Base-by-base conservation (phyloP, 2,113 vertebrate species). In the Cyrtonyx montezumae region DNA sequence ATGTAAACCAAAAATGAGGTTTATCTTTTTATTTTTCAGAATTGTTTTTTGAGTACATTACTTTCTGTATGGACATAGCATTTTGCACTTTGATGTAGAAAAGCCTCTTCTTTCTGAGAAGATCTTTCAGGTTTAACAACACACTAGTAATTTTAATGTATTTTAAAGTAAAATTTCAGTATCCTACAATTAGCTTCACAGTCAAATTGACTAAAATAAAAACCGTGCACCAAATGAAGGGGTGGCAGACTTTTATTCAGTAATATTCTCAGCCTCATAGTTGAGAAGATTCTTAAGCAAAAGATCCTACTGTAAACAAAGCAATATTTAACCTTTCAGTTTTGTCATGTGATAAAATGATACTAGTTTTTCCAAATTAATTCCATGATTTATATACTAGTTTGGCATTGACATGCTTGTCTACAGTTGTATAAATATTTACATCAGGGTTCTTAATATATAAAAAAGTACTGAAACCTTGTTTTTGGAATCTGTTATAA, bases 81-180 rank as follows among this genome's bases (percentile, higher is more conserved):
- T 93, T 94, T 93, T 95, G 79, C 92, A 91, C 53, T 87, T 96
- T 32, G 28, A 65, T 89, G 19, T 93, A 56, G 67, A 89, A 93
- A 93, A 83, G 8, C 37, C 26, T 46, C 34, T 73, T 91, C 65
- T 86, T 85, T 92, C 37, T 36, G 42, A 46, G 81, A 90, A 48
- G 12, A 19, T 75, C 45, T 79, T 84, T 84, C 11, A 70, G 63
- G 61, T 69, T 90, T 83, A 91, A 91, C 32, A 77, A 6, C 40
- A 83, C 61, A 11, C 8, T 53, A 66, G 78, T 53, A 66, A 23
- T 90, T 95, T 88, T 71, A 78, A 81, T 84, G 63, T 84, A 62
- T 79, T 91, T 90, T 30, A 84, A 88, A 42, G n/a, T 79, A 69
- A 79, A 66, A 68, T 75, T 68, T 88, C 40, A 63, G 26, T 92